Conservation (phyloP, 1,140 invertebrate species). For the Caenorhabditis brenneri region DNA sequence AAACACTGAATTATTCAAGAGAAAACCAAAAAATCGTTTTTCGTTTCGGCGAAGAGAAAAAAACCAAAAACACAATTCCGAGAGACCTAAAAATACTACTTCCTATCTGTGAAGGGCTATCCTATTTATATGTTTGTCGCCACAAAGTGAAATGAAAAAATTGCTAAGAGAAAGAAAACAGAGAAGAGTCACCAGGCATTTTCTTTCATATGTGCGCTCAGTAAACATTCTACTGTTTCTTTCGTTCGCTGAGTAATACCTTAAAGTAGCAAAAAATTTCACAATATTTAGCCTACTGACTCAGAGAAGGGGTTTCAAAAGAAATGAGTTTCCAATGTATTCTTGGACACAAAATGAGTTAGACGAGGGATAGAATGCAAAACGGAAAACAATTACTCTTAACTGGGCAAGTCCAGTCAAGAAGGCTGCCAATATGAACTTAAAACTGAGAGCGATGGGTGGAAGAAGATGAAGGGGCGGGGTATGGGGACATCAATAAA, state of each 20-base stretch:
- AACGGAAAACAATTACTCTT: neutral
- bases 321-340: too few relatives aligned
- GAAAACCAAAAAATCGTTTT: neutral
- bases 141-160: neutral
- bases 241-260: slow-evolving; percentile 15
- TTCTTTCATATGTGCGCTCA: slow-evolving; percentile 14
- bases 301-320: neutral
- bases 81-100: neutral
- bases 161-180: neutral
- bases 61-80: neutral
- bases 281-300: neutral
- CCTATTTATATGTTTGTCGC: neutral
- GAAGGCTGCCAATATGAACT: neutral
- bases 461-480: neutral
- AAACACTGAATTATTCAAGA: neutral
- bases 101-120: neutral
- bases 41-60: neutral
- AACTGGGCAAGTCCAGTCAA: too few relatives aligned
- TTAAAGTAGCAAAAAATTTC: neutral
- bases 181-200: neutral
- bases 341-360: neutral
- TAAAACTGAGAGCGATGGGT: neutral
- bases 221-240: slow-evolving; percentile 10
- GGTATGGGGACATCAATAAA: neutral
- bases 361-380: neutral